Percentiles rank a stretch among this genome's conserved stretches.
phyloP scores from a whole-genome alignment of 2,888 invertebrate species.

The Stenurella melanura region DNA sequence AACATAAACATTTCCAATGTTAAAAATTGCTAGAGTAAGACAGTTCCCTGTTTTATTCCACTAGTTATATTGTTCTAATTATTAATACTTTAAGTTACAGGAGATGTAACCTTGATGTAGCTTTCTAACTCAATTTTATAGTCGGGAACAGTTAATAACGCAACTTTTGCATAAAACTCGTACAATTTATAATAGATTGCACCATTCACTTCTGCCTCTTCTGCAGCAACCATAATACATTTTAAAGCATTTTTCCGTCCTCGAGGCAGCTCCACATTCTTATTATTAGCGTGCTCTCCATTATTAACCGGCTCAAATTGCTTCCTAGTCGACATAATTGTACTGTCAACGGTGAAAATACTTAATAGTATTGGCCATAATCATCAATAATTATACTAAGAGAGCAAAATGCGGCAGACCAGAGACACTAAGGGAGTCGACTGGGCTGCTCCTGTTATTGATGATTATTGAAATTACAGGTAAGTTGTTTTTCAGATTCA shows the following conservation, averaged over 20 bases:
- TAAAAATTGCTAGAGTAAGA: too few species aligned
- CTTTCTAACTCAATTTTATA: conserved; percentile 11
- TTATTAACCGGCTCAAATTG: conserved; percentile 58
- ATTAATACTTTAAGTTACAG: too few species aligned
- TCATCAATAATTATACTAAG: conserved; percentile 57
- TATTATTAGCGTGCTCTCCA: conserved; percentile 51
- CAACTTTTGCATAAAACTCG: not conserved
- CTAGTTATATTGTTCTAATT: too few species aligned
- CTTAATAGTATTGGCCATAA: conserved; percentile 57
- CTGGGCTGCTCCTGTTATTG: not conserved
- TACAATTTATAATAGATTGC: conserved; percentile 6
- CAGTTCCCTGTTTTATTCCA: too few species aligned
- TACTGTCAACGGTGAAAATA: conserved; percentile 59
- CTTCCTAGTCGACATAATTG: conserved; percentile 62
- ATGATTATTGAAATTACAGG: not conserved
- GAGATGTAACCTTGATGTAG: conserved; percentile 1
- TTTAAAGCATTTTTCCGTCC: conserved; percentile 25
- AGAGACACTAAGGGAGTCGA: conserved; percentile 25
- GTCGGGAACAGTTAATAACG: not conserved
- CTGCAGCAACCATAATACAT: conserved; percentile 22
- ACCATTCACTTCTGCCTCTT: conserved; percentile 20
- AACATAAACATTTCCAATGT: too few species aligned
- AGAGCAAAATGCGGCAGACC: conserved; percentile 50
- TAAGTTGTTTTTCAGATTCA: too few species aligned
- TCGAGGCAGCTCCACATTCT: conserved; percentile 23